Conservation (phyloP, 2,797 vertebrate genomes). For the Squalus acanthias region DNA sequence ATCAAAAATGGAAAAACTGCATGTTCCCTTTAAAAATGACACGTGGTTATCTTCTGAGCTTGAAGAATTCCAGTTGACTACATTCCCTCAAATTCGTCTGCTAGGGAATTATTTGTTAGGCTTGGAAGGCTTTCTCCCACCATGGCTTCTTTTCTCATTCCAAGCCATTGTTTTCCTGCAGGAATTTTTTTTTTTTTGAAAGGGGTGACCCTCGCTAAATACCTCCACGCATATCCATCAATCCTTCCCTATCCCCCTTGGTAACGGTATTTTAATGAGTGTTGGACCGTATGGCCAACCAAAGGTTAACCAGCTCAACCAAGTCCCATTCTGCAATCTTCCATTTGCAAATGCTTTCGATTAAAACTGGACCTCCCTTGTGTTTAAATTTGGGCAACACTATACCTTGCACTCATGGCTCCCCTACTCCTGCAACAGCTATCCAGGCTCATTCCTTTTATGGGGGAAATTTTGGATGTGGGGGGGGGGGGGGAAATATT, state of each 20-base stretch:
- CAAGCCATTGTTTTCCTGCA: not conserved
- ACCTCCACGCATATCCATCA: not conserved
- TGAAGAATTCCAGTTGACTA: not conserved
- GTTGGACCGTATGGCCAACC: not conserved
- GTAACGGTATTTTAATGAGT: not conserved
- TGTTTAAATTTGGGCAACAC: not conserved
- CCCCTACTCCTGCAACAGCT: not conserved
- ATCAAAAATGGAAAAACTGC: not conserved
- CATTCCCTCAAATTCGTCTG: not conserved
- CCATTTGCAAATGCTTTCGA: not conserved
- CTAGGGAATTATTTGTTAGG: not conserved
- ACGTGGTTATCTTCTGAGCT: not conserved
- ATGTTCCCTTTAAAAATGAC: not conserved
- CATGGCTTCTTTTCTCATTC: conserved; percentile 7
- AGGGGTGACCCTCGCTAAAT: not conserved
- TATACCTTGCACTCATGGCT: not conserved
- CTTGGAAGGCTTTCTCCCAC: not conserved
- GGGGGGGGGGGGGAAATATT: not conserved
- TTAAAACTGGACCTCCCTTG: not conserved
- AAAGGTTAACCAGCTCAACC: not conserved
- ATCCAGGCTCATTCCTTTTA: not conserved
- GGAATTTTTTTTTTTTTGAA: not conserved
- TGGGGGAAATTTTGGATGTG: not conserved
- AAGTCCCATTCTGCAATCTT: not conserved
- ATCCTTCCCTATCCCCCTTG: not conserved